phyloP scores from a whole-genome alignment of 2,888 invertebrate genomes.

The Netelia virgata region DNA sequence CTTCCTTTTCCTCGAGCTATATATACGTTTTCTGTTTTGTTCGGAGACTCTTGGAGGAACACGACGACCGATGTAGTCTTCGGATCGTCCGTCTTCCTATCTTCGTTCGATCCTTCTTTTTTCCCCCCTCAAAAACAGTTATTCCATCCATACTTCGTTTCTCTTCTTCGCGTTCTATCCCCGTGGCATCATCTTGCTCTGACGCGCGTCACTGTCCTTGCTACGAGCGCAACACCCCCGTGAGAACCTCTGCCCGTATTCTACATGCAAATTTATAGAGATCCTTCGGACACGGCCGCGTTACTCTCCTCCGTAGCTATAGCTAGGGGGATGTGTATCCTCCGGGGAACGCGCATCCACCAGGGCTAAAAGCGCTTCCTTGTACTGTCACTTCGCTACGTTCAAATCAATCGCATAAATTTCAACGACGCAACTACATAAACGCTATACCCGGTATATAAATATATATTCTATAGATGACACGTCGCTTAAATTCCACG shows the following conservation, averaged over 20 bases:
- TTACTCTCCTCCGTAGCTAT: slow-evolving; percentile 72
- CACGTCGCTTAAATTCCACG: slow-evolving; percentile 39
- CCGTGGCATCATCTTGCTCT: slow-evolving; percentile 44
- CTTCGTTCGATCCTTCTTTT: slow-evolving; percentile 8
- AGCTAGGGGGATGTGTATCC: slow-evolving; percentile 77
- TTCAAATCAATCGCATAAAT: slow-evolving; percentile 85
- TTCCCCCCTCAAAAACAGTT: slow-evolving; percentile 36
- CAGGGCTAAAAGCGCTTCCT: slow-evolving; percentile 85
- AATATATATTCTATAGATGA: slow-evolving; percentile 46
- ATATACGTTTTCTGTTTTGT: slow-evolving; percentile 44
- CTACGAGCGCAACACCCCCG: slow-evolving; percentile 53
- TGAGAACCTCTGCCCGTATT: slow-evolving; percentile 82
- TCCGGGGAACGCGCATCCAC: slow-evolving; percentile 80
- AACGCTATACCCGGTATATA: slow-evolving; percentile 54
- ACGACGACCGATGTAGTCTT: slow-evolving; percentile 21
- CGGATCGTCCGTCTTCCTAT: neutral
- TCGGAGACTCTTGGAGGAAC: slow-evolving; percentile 7
- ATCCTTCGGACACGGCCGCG: slow-evolving; percentile 83
- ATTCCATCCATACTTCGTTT: slow-evolving; percentile 42
- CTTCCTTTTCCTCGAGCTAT: slow-evolving; percentile 30
- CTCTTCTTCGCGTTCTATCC: slow-evolving; percentile 10
- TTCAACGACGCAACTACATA: slow-evolving; percentile 78
- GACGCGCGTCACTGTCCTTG: slow-evolving; percentile 62
- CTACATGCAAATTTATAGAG: slow-evolving; percentile 85
- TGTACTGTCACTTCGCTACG: slow-evolving; percentile 84